Evolutionary conservation across 1,140 invertebrate species (phyloP).

Genomic region (Coenobita brevimanus): DNA sequence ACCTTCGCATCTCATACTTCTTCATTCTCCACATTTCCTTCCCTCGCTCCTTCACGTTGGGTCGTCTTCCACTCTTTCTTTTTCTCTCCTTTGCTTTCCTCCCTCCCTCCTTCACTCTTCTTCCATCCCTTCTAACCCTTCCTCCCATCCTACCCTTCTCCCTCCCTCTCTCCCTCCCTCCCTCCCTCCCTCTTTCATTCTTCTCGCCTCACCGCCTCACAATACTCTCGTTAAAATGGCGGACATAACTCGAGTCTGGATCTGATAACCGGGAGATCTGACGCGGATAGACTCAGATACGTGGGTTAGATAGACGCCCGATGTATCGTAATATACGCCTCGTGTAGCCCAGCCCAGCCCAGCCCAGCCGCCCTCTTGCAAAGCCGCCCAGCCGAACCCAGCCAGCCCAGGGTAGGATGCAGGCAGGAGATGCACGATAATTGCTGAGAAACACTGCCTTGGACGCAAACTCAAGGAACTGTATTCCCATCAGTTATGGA

Average conservation of each 20-base stretch:
- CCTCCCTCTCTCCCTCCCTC: too few species aligned
- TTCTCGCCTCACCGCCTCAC: neutral
- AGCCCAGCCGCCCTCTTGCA: neutral
- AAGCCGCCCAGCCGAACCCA: neutral
- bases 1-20: too few species aligned
- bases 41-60: too few species aligned
- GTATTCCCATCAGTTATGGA: too few species aligned
- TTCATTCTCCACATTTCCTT: too few species aligned
- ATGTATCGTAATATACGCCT: conserved; percentile 28
- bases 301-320: neutral
- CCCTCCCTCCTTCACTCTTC: too few species aligned
- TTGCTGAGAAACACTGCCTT: neutral
- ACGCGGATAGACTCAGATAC: conserved; percentile 19
- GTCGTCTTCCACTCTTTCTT: too few species aligned
- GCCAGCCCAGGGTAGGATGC: neutral
- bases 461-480: neutral
- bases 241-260: neutral
- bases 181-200: too few species aligned
- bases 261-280: neutral
- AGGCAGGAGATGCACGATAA: neutral
- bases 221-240: neutral
- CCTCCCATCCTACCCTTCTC: too few species aligned
- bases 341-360: too few species aligned
- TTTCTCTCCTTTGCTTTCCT: too few species aligned
- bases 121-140: too few species aligned